phyloP scores from a whole-genome alignment of 2,113 vertebrate genomes.

The Phaetusa simplex region DNA sequence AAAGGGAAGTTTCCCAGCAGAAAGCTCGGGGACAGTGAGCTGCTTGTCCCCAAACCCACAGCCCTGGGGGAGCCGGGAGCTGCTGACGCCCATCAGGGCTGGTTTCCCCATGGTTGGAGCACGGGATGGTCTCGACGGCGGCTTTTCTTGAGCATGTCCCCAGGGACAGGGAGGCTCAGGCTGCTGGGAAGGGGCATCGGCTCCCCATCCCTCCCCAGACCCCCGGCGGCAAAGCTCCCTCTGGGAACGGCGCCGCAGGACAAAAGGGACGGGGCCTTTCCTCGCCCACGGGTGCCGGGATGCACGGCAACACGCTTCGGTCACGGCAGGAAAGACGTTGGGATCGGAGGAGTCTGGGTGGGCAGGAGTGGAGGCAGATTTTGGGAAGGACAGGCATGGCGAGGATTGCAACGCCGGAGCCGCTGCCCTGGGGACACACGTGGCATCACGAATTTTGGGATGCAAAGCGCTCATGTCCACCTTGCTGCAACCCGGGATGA shows the following conservation, averaged over 20 bases:
- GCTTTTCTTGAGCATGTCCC: neutral
- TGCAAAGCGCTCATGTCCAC: neutral
- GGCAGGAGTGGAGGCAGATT: neutral
- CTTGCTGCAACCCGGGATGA: neutral
- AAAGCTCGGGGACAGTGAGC: fast-evolving
- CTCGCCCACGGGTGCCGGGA: fast-evolving
- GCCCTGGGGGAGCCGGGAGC: neutral
- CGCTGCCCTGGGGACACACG: neutral
- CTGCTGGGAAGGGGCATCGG: neutral
- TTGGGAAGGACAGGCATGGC: neutral
- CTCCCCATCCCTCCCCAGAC: neutral
- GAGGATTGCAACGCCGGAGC: fast-evolving
- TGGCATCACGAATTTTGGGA: neutral
- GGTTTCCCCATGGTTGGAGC: fast-evolving
- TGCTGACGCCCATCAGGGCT: fast-evolving
- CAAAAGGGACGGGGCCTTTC: neutral
- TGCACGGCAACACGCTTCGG: fast-evolving
- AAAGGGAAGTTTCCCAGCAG: neutral
- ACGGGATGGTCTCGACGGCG: fast-evolving
- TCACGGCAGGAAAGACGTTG: neutral
- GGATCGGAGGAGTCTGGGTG: no score
- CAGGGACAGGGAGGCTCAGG: neutral
- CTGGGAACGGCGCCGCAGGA: neutral
- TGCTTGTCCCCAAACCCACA: neutral
- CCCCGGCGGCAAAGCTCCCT: fast-evolving